Evolutionary conservation across 2,113 vertebrate species (phyloP).

Genomic region (Riparia riparia): DNA sequence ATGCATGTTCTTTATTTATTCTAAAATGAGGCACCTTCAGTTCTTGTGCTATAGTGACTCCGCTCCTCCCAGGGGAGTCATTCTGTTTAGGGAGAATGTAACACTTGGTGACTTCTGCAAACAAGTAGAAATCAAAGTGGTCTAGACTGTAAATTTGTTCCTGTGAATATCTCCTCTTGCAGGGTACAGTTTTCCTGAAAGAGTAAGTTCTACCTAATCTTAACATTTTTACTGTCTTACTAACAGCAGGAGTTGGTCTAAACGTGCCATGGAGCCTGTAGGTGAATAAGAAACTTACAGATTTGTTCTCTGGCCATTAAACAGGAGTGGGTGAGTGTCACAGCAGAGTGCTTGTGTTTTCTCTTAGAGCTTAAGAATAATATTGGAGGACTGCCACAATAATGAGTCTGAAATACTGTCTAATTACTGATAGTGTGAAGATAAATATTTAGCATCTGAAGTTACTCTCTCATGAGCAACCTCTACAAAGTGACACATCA

Average conservation of each 20-base stretch:
- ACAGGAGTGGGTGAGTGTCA: background rate
- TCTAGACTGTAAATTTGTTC: background rate
- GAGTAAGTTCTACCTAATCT: background rate
- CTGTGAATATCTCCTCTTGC: background rate
- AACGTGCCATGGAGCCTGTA: accelerated
- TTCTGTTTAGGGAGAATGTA: background rate
- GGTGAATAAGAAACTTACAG: background rate
- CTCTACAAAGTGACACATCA: background rate
- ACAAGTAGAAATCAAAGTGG: background rate
- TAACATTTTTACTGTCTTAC: background rate
- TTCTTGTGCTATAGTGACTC: background rate
- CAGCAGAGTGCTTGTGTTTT: background rate
- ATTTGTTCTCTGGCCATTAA: background rate
- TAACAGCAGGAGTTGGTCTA: background rate
- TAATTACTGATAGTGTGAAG: background rate
- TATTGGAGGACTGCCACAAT: background rate
- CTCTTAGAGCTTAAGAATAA: background rate
- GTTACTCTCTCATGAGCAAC: background rate
- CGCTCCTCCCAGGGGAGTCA: background rate
- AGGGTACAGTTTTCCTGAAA: background rate
- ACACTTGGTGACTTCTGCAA: background rate
- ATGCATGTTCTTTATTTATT: background rate
- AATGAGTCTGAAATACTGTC: background rate
- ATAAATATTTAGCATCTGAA: background rate
- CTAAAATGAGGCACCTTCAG: background rate